Evolutionary conservation across 2,888 invertebrate genomes (phyloP).

Genomic region (Trissonchulus latispiculum): DNA sequence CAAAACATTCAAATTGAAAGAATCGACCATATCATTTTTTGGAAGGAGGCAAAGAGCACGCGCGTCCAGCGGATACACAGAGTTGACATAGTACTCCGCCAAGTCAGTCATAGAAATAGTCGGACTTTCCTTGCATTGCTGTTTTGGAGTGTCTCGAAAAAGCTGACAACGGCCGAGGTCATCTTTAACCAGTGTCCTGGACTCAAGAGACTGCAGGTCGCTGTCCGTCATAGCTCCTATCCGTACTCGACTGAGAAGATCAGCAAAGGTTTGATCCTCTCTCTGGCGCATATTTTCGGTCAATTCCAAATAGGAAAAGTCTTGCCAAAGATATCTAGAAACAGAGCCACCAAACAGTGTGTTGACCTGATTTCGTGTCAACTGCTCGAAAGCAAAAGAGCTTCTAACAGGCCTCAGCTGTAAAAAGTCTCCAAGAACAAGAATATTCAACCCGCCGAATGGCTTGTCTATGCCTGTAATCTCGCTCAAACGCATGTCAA

Average conservation of each 20-base stretch:
- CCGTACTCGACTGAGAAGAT: not conserved
- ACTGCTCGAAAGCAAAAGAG: not conserved
- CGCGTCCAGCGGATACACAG: not conserved
- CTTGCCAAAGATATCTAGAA: not conserved
- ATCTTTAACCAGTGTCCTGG: not conserved
- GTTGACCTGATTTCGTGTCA: not conserved
- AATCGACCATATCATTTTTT: not conserved
- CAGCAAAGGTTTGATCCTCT: not conserved
- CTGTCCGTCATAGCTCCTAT: not conserved
- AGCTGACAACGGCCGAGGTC: not conserved
- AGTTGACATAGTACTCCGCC: not conserved
- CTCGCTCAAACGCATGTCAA: not conserved
- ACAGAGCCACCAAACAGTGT: not conserved
- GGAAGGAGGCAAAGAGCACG: not conserved
- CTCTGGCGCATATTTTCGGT: not conserved
- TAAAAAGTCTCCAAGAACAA: not conserved
- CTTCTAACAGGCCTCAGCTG: not conserved
- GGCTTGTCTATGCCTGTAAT: too few relatives aligned
- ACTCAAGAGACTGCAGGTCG: not conserved
- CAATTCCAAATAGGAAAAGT: not conserved
- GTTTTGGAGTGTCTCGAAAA: not conserved
- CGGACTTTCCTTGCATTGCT: not conserved
- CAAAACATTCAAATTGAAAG: too few relatives aligned
- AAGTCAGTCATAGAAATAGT: not conserved
- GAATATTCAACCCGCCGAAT: not conserved